phyloP scores from a whole-genome alignment of 2,113 vertebrate species.

The Marmota monax region DNA sequence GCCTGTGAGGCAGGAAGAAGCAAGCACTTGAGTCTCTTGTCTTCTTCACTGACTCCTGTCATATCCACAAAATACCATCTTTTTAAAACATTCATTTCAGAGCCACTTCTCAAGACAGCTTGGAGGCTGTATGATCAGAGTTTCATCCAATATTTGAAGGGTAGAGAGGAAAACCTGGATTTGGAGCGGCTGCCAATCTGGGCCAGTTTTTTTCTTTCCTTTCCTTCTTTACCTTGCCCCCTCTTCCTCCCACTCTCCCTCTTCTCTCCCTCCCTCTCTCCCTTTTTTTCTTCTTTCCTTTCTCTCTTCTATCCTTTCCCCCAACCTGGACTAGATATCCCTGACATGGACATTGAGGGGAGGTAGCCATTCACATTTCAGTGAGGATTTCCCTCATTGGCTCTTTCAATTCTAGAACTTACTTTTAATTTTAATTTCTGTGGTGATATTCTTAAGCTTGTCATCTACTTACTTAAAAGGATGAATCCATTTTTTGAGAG shows the following conservation, averaged over 20 bases:
- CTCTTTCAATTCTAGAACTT: not conserved
- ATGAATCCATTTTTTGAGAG: not conserved
- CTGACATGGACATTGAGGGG: not conserved
- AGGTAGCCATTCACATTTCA: not conserved
- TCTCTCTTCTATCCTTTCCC: not conserved
- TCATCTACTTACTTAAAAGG: not conserved
- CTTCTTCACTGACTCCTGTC: not conserved
- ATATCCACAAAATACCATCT: not conserved
- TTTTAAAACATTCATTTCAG: not conserved
- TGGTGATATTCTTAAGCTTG: not conserved
- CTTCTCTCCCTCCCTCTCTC: too few relatives aligned
- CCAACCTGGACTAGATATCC: not conserved
- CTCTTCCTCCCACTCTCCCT: too few relatives aligned
- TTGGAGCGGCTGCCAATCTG: not conserved
- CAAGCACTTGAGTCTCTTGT: not conserved
- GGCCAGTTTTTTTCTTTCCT: not conserved
- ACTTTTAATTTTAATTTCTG: not conserved
- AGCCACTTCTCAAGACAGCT: not conserved
- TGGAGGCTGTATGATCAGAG: not conserved
- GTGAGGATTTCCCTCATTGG: not conserved
- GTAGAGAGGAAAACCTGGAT: not conserved
- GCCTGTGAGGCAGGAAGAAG: not conserved
- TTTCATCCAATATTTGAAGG: not conserved
- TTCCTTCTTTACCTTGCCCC: not conserved
- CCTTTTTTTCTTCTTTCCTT: not conserved